A percentile compares a stretch with the other conserved stretches of the same genome.
Evolutionary conservation across 2,888 invertebrate genomes (phyloP).

Genomic region (Rosalia funebris): DNA sequence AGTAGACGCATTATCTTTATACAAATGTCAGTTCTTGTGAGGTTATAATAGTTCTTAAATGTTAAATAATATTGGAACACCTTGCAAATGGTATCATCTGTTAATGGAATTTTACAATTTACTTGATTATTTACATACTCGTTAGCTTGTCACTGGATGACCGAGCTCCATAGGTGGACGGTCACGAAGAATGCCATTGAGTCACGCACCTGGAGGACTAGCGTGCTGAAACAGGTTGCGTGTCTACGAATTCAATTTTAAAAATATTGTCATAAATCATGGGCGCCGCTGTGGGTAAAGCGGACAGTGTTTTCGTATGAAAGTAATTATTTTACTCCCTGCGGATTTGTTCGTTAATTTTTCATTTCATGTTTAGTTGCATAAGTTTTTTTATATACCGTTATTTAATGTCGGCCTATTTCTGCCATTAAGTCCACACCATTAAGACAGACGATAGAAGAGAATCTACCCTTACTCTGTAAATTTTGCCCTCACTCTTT

Average conservation of each 20-base stretch:
- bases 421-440: no score
- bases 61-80: not conserved
- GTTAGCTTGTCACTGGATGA: conserved; percentile 25
- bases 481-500: no score
- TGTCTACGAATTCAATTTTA: conserved; percentile 35
- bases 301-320: not conserved
- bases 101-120: not conserved
- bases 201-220: conserved; percentile 41
- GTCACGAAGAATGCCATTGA: conserved; percentile 38
- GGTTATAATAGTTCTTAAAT: no score
- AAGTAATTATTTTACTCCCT: no score
- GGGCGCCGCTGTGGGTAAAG: not conserved
- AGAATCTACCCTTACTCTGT: no score
- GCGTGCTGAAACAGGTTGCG: conserved; percentile 38
- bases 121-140: conserved; percentile 1
- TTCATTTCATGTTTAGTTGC: no score
- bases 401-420: no score
- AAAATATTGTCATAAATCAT: conserved; percentile 25
- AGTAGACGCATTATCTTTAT: no score
- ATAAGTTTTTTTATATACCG: no score
- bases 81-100: not conserved
- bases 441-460: no score
- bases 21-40: no score
- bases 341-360: no score
- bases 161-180: conserved; percentile 34